These are phyloP conservation scores for Cheilosia soror DNA, from an alignment of 2,888 invertebrate genomes.

Conservation along the genomic window DNA sequence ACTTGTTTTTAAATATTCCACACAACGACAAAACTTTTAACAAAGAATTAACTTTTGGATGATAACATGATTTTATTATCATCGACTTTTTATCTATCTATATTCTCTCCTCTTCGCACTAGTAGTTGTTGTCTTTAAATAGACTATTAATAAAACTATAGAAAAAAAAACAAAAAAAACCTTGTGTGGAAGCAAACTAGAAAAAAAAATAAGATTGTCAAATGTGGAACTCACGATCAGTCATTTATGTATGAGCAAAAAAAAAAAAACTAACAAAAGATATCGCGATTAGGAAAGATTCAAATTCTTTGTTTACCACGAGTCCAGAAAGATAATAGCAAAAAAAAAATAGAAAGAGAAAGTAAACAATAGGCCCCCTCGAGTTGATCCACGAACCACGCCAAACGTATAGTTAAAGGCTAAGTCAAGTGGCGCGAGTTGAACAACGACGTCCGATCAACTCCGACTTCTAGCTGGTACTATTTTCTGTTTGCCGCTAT, in stretches of 20 bases:
- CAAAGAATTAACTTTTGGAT: not conserved
- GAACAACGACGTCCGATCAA: constrained; percentile 46
- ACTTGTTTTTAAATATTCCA: not conserved
- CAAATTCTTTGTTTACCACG: constrained; percentile 50
- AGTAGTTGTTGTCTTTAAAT: not conserved
- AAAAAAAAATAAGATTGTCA: not conserved
- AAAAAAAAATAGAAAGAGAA: constrained; percentile 8
- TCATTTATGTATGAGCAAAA: not conserved
- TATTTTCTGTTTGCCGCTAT: constrained; percentile 20
- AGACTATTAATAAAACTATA: not conserved
- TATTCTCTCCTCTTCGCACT: not conserved
- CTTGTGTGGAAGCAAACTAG: not conserved
- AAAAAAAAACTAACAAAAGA: not conserved
- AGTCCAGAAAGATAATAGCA: not conserved
- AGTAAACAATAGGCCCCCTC: constrained; percentile 29
- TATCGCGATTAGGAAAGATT: constrained; percentile 4
- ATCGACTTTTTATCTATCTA: too few relatives aligned
- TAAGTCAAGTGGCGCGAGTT: constrained; percentile 12
- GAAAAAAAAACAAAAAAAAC: too few relatives aligned
- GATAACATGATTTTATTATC: too few relatives aligned
- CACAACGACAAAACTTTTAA: not conserved
- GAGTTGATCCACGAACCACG: constrained; percentile 28
- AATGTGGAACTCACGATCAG: too few relatives aligned
- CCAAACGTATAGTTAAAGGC: constrained; percentile 10
- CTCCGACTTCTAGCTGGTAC: constrained; percentile 58